A percentile compares a stretch with the other conserved stretches of the same genome.
These are phyloP conservation scores for Epirrhoe tristata DNA, from an alignment of 2,888 invertebrate species.

Conservation along the genomic window DNA sequence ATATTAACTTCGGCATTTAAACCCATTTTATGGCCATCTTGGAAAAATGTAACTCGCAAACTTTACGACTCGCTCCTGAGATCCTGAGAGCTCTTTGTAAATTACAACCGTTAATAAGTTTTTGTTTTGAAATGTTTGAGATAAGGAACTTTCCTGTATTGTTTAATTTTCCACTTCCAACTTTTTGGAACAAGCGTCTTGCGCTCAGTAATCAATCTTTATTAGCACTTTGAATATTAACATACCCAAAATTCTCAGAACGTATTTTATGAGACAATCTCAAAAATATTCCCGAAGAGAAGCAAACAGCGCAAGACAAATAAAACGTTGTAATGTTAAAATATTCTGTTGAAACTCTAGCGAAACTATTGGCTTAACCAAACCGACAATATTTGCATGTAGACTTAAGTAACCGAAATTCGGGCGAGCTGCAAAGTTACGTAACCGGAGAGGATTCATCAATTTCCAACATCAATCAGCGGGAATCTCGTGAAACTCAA, in stretches of 20 bases:
- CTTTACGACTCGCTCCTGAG: constrained; percentile 27
- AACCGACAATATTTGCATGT: constrained; percentile 23
- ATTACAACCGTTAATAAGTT: constrained; percentile 39
- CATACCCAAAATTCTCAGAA: constrained; percentile 1
- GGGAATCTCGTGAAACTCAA: constrained; percentile 45
- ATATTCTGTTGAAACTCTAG: background rate
- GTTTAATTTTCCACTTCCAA: constrained; percentile 41
- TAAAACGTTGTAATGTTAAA: constrained; percentile 3
- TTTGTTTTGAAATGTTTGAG: constrained; percentile 36
- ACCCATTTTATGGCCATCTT: constrained; percentile 27
- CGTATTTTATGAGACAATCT: background rate
- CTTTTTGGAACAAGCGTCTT: constrained; percentile 34
- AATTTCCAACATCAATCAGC: constrained; percentile 45
- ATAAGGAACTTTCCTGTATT: constrained; percentile 37
- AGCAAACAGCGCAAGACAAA: constrained; percentile 3
- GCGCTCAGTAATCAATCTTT: constrained; percentile 31
- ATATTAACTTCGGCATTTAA: constrained; percentile 44
- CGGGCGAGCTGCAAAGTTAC: constrained; percentile 29
- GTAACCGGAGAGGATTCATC: constrained; percentile 36
- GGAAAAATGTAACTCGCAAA: constrained; percentile 31
- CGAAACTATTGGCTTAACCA: constrained; percentile 20
- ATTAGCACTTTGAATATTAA: constrained; percentile 26
- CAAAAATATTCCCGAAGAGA: background rate
- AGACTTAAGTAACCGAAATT: constrained; percentile 25
- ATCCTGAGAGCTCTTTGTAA: constrained; percentile 40